Base-by-base conservation (phyloP, 2,797 vertebrate genomes). In the Cirrhinus mrigala region DNA sequence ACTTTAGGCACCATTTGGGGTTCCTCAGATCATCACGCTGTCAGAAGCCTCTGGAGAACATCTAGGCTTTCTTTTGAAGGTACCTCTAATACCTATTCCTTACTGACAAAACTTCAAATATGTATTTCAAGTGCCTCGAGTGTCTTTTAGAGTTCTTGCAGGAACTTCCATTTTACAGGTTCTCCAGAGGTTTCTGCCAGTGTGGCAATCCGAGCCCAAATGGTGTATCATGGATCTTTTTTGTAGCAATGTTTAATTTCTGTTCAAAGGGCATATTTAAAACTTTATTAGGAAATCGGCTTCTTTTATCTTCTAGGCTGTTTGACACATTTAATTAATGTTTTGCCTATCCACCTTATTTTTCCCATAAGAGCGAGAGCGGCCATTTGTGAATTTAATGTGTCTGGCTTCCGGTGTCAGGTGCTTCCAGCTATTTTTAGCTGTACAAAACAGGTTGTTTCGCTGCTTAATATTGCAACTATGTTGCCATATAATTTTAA, bases 21-120 rank as follows among this genome's bases (percentile, higher is more conserved):
- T 48, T 79, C 44, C 40, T 66, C 24, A 27, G 77, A 79, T 66
- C 77, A 18, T 64, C 77, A 62, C 16, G 1, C 60, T 66, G 78
- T 15, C 20, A 80, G 60, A 66, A 52, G 9, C 44, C 60, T 9
- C 11, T 15, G 27, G 46, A 50, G 62, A 80, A 50, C 62, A 50
- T 48, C 60, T 68, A 50, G 27, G 20, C 77, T 7, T 62, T 2
- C 44, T 50, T 48, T 79, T 80, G 46, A 60, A 78, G 54, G 56
- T 24, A 62, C 37, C 76, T 62, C 37, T 78, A 44, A 78, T 24
- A 18, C 22, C 22, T 10, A 60, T 60, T 60, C 58, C 77, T 79
- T 20, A 50, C 24, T 33, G 46, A 66, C 18, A 68, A 24, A 50
- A 50, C 78, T 80, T 80, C 62, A 50, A n/a, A 50, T 9, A 10